Percentiles rank a stretch among this genome's conserved stretches.
Conservation (phyloP, 2,113 vertebrate species). For the Gallinago jamesoni region DNA sequence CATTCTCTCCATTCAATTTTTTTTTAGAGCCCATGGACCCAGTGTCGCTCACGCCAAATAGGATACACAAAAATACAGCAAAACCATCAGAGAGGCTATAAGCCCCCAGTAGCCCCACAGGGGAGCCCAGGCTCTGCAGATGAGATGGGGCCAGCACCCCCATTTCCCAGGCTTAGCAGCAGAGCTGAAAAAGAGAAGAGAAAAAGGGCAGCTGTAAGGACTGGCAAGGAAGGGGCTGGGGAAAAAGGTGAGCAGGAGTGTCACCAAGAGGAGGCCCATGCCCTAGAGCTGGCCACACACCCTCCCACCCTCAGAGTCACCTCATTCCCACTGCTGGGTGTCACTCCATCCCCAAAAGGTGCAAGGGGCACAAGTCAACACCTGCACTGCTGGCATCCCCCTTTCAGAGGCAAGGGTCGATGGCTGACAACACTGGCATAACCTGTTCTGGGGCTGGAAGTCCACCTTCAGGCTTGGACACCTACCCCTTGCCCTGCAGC, state of each 20-base stretch:
- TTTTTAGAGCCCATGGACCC: not conserved
- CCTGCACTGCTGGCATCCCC: not conserved
- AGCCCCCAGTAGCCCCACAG: not conserved
- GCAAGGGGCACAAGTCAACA: fast-evolving
- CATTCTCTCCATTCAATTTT: fast-evolving
- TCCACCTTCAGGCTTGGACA: not conserved
- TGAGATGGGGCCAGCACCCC: fast-evolving
- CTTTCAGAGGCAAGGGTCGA: not conserved
- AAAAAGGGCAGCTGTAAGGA: not conserved
- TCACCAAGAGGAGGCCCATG: fast-evolving
- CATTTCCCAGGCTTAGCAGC: not conserved
- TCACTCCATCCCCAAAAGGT: not conserved
- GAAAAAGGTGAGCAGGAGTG: not conserved
- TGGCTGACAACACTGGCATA: fast-evolving
- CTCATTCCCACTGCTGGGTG: not conserved
- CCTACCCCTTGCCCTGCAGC: not conserved
- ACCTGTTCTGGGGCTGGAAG: not conserved
- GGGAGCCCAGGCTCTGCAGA: not conserved
- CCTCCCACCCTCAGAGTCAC: not conserved
- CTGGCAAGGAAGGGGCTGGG: not conserved
- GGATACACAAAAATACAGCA: not conserved
- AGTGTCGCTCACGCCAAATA: not conserved
- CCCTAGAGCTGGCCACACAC: too few relatives aligned
- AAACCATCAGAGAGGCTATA: not conserved
- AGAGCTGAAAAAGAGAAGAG: not conserved